Percentiles rank a stretch among this genome's conserved stretches.
Evolutionary conservation across 2,888 invertebrate genomes (phyloP).

Genomic region (Dicranocentrus wangi): DNA sequence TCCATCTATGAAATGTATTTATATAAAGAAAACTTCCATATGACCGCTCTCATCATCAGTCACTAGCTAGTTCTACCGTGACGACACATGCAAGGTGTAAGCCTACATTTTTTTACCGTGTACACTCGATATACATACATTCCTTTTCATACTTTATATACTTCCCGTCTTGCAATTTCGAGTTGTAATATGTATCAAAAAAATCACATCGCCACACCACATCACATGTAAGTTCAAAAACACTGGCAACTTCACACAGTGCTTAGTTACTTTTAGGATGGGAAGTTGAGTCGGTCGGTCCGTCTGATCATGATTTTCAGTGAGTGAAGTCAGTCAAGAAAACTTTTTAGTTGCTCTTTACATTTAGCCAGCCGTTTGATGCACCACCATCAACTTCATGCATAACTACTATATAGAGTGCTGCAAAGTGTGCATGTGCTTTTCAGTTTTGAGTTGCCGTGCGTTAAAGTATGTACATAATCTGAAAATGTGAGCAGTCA

Average conservation of each 20-base stretch:
- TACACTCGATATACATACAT: neutral
- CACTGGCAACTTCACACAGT: constrained; percentile 35
- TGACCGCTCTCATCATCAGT: constrained; percentile 60
- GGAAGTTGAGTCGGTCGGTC: constrained; percentile 51
- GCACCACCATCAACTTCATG: neutral
- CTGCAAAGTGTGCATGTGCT: constrained; percentile 58
- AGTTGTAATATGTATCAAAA: constrained; percentile 49
- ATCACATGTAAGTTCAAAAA: constrained; percentile 47
- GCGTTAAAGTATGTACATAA: constrained; percentile 15
- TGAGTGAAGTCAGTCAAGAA: constrained; percentile 32
- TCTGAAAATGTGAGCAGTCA: constrained; percentile 25
- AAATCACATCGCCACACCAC: constrained; percentile 54
- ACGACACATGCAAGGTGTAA: constrained; percentile 65
- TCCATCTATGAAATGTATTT: neutral
- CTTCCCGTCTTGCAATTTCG: constrained; percentile 38
- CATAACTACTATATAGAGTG: constrained; percentile 9
- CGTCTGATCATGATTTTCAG: constrained; percentile 28
- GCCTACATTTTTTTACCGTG: constrained; percentile 31
- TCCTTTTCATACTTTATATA: constrained; percentile 7
- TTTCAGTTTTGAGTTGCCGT: constrained; percentile 59
- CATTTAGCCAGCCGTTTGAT: constrained; percentile 7
- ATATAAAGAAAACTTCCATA: constrained; percentile 47
- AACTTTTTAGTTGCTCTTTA: constrained; percentile 43
- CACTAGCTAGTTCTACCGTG: constrained; percentile 60
- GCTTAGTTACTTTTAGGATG: neutral